Percentiles rank a stretch among this genome's conserved stretches.
Evolutionary conservation across 1,140 invertebrate species (phyloP).

Genomic region (Drosophila jambulina): DNA sequence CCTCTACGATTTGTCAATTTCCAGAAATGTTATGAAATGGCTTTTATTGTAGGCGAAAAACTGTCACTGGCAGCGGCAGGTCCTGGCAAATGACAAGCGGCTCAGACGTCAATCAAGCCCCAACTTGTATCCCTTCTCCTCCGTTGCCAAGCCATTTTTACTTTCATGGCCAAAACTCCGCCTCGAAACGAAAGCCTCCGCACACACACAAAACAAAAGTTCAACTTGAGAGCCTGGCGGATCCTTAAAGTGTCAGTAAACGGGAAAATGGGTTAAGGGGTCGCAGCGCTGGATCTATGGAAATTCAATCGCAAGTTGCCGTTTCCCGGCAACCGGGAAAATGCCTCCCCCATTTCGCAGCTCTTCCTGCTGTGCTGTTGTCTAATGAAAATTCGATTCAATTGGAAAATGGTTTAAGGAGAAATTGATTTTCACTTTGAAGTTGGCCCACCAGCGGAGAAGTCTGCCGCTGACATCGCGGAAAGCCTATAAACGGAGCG

Average conservation of each 20-base stretch:
- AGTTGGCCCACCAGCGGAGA: slow-evolving; percentile 36
- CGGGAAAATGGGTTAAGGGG: slow-evolving; percentile 52
- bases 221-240: slow-evolving; percentile 27
- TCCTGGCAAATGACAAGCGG: slow-evolving; percentile 45
- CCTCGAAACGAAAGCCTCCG: slow-evolving; percentile 1
- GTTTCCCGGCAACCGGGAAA: slow-evolving; percentile 31
- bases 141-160: slow-evolving; percentile 26
- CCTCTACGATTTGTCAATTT: slow-evolving; percentile 60
- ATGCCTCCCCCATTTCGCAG: slow-evolving; percentile 6
- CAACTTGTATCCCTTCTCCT: not conserved
- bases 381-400: slow-evolving; percentile 78
- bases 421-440: slow-evolving; percentile 78
- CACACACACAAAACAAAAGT: slow-evolving; percentile 28
- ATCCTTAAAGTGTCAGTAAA: slow-evolving; percentile 70
- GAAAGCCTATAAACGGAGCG: slow-evolving; percentile 3
- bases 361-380: slow-evolving; percentile 43
- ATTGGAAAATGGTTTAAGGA: slow-evolving; percentile 68
- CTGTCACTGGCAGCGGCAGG: slow-evolving; percentile 43
- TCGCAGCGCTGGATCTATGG: slow-evolving; percentile 42
- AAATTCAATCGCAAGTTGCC: slow-evolving; percentile 53
- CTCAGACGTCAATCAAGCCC: slow-evolving; percentile 68
- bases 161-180: slow-evolving; percentile 41
- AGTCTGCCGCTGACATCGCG: slow-evolving; percentile 57
- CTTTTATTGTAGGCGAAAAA: slow-evolving; percentile 42
- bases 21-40: slow-evolving; percentile 41